phyloP scores from a whole-genome alignment of 2,797 vertebrate species.

The Tympanoctomys barrerae region DNA sequence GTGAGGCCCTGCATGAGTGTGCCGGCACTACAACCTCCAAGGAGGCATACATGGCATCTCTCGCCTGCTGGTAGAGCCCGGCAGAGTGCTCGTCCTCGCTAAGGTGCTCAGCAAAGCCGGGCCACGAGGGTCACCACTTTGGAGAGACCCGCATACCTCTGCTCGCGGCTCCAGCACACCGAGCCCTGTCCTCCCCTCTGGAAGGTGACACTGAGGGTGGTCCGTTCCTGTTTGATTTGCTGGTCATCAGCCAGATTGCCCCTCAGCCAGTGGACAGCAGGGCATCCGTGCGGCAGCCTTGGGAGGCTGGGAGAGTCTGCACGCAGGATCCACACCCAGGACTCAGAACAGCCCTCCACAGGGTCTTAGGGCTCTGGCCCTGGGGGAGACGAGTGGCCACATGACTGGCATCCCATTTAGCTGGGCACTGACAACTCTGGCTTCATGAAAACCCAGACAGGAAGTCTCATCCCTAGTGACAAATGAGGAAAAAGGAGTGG shows the following conservation, averaged over 20 bases:
- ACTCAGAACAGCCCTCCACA: background rate
- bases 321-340: background rate
- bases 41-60: fast-evolving
- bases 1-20: background rate
- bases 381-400: background rate
- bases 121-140: background rate
- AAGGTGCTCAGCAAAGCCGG: background rate
- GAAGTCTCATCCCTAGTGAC: fast-evolving
- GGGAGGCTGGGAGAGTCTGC: background rate
- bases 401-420: background rate
- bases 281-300: background rate
- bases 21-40: too few species aligned
- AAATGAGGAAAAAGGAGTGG: background rate
- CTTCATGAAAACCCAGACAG: background rate
- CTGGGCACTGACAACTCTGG: background rate
- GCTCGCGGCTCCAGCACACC: background rate
- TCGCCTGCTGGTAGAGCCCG: too few species aligned
- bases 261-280: background rate
- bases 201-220: background rate
- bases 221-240: background rate
- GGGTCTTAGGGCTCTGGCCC: too few species aligned
- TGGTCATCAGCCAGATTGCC: background rate
- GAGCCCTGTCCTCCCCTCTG: background rate
- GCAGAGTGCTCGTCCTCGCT: too few species aligned
- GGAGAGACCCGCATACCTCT: background rate